Base-by-base conservation (phyloP, 1,140 invertebrate species). In the Hyposmocoma kahamanoa region DNA sequence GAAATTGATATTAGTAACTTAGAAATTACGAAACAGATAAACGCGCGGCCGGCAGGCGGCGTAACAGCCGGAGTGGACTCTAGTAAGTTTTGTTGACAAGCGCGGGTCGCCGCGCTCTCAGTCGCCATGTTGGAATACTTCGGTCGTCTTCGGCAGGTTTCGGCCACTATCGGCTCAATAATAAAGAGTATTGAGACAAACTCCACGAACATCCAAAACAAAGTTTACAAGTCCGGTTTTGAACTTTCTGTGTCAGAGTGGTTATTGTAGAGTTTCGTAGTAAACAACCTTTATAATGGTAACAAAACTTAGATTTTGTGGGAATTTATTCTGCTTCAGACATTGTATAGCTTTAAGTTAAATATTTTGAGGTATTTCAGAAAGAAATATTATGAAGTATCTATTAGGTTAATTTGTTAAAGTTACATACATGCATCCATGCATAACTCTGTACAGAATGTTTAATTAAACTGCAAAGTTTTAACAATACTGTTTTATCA, bases 11-110 rank as follows among this genome's bases (percentile, higher is more conserved):
- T 30, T 36, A 36, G 32, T 8, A 36, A 17, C 10, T 6, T 36
- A 36, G 10, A 36, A 30, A 30, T 30, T 30, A 36, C 32, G 11
- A n/a, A 17, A 36, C n/a, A n/a, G n/a, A n/a, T n/a, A 13, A 30
- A 17, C 32, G 32, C 32, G 56, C 70, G 64, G 65, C 61, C 70
- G 62, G 49, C 66, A n/a, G n/a, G n/a, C 61, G 46, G 54, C 55
- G 47, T 43, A 53, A 65, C 47, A 50, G 62, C 62, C 66, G 56
- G 49, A 62, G 46, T 68, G 54, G 50, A 65, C 44, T 67, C 59
- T 56, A 76, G 61, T 72, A 74, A 82, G 68, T n/a, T 82, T 82
- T 84, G 80, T 84, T 84, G 78, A 82, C 80, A 84, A 82, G 69
- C 75, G 65, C 34, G 36, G 46, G 65, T 57, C 67, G n/a, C n/a